Evolutionary conservation across 2,113 vertebrate species (phyloP).

Genomic region (Phycodurus eques): DNA sequence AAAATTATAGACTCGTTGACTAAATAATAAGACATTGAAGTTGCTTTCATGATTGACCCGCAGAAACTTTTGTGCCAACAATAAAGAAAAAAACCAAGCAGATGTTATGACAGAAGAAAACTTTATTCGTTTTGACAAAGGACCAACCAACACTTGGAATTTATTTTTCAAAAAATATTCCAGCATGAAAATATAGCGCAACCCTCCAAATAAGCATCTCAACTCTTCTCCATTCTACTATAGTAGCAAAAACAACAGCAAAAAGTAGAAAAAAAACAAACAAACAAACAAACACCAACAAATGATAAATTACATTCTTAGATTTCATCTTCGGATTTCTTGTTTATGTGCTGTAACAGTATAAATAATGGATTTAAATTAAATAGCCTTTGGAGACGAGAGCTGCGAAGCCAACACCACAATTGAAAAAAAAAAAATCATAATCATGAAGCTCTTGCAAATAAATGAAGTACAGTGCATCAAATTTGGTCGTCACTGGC

Average conservation of each 20-base stretch:
- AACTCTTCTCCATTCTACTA: constrained; percentile 1
- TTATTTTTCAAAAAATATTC: not conserved
- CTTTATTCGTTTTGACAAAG: constrained; percentile 61
- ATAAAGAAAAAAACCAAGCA: not conserved
- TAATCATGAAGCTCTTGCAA: constrained; percentile 33
- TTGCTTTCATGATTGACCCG: not conserved
- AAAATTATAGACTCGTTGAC: no score
- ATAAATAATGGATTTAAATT: constrained; percentile 80
- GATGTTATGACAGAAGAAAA: constrained; percentile 52
- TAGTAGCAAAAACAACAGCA: constrained; percentile 22
- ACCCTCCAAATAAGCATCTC: not conserved
- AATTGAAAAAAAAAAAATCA: constrained; percentile 31
- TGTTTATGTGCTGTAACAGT: constrained; percentile 73
- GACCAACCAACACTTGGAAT: constrained; percentile 27
- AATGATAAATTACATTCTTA: constrained; percentile 73
- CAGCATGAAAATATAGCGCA: constrained; percentile 15
- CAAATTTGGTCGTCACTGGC: constrained; percentile 53
- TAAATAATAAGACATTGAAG: not conserved
- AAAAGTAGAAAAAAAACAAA: constrained; percentile 28
- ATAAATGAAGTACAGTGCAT: constrained; percentile 73
- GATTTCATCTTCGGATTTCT: constrained; percentile 52
- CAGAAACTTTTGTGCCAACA: not conserved
- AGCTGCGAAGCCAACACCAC: constrained; percentile 23
- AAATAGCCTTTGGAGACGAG: constrained; percentile 62
- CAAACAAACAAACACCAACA: constrained; percentile 50